A percentile compares a stretch with the other conserved stretches of the same genome.
phyloP scores from a whole-genome alignment of 2,113 vertebrate species.

The Indicator maculatus region DNA sequence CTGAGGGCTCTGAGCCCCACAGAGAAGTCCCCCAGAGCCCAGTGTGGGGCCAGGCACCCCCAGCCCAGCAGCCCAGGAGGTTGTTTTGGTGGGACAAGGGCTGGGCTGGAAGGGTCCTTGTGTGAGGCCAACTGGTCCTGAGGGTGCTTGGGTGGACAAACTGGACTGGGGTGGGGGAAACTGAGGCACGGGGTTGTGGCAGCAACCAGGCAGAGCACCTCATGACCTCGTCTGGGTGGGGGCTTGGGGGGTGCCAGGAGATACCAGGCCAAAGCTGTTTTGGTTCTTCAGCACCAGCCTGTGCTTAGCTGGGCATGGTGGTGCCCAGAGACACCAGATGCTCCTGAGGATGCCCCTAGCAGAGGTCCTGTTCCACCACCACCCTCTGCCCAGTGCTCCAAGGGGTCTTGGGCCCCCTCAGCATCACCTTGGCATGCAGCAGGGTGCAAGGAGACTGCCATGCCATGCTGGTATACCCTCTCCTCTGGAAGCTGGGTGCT shows the following conservation, averaged over 20 bases:
- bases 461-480: background rate
- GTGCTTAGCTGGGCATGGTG: background rate
- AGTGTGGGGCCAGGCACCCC: rapidly evolving
- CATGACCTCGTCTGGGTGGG: rapidly evolving
- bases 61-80: background rate
- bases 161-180: background rate
- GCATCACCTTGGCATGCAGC: rapidly evolving
- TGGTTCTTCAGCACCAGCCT: rapidly evolving
- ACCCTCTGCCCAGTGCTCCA: rapidly evolving
- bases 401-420: rapidly evolving
- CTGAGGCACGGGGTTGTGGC: background rate
- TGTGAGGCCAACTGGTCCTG: rapidly evolving
- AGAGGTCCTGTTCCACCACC: background rate
- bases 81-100: background rate
- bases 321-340: background rate
- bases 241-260: background rate
- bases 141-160: background rate
- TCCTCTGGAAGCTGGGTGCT: constrained; percentile 48
- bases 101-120: rapidly evolving
- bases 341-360: background rate
- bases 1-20: background rate
- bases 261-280: background rate
- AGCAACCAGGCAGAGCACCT: background rate
- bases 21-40: background rate
- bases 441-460: rapidly evolving